Conservation (phyloP, 2,888 invertebrate genomes). For the Agrotis segetum region DNA sequence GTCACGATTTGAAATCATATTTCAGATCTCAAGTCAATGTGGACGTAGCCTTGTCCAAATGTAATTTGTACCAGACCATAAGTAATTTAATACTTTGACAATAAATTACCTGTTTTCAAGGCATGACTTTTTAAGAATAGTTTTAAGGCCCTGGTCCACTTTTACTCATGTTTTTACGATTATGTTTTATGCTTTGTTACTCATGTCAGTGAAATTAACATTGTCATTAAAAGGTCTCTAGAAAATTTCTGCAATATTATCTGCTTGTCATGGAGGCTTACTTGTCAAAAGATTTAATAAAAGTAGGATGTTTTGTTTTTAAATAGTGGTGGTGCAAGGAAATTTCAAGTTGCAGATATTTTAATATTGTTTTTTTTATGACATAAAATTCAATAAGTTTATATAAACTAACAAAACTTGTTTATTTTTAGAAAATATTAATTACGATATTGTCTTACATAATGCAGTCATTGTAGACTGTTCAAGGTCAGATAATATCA, state of each 20-base stretch:
- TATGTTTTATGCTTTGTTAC: slow-evolving; percentile 6
- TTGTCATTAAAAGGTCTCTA: background rate
- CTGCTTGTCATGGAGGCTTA: background rate
- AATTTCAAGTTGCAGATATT: background rate
- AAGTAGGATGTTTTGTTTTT: background rate
- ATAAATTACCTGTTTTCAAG: slow-evolving; percentile 60
- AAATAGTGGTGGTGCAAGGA: background rate
- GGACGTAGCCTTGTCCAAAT: slow-evolving; percentile 50
- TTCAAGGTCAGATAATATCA: slow-evolving; percentile 36
- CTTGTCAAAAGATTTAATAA: background rate
- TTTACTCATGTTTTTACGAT: slow-evolving; percentile 57
- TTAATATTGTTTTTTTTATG: background rate
- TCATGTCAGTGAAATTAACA: slow-evolving; percentile 12
- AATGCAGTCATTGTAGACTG: slow-evolving; percentile 31
- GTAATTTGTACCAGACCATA: slow-evolving; percentile 61
- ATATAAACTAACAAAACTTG: background rate
- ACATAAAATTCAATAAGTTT: background rate
- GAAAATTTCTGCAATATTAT: background rate
- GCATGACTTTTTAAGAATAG: slow-evolving; percentile 68
- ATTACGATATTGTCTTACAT: slow-evolving; percentile 7
- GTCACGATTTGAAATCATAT: slow-evolving; percentile 18
- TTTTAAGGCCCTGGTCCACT: slow-evolving; percentile 71
- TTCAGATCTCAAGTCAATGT: slow-evolving; percentile 19
- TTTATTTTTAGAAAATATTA: slow-evolving; percentile 27
- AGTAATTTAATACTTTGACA: slow-evolving; percentile 55